phyloP scores from a whole-genome alignment of 2,888 invertebrate species.

The Erebia palarica region DNA sequence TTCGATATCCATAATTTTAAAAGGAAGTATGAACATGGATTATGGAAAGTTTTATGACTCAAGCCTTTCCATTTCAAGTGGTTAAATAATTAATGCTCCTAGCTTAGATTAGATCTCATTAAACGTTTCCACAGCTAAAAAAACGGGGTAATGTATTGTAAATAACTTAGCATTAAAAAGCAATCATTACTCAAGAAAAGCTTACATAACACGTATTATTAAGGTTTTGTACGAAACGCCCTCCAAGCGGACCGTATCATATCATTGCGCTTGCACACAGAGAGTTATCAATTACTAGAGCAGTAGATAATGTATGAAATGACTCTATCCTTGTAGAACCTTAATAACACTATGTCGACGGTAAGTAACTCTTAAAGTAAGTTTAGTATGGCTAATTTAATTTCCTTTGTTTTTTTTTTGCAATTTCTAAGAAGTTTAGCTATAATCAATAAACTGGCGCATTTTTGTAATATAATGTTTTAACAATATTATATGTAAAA shows the following conservation, averaged over 20 bases:
- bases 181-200: constrained; percentile 31
- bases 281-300: background rate
- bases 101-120: constrained; percentile 10
- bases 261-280: constrained; percentile 22
- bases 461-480: no score
- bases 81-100: background rate
- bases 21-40: no score
- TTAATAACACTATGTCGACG: background rate
- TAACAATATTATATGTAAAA: no score
- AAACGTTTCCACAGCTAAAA: constrained; percentile 23
- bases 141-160: constrained; percentile 31
- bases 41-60: no score
- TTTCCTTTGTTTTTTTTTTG: no score
- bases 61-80: background rate
- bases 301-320: background rate
- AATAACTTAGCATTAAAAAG: constrained; percentile 34
- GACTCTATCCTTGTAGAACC: background rate
- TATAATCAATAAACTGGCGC: no score
- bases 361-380: no score
- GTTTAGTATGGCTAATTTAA: no score
- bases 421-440: no score
- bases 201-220: constrained; percentile 27
- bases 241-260: constrained; percentile 35
- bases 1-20: no score
- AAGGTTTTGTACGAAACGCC: constrained; percentile 24